Base-by-base conservation (phyloP, 2,113 vertebrate genomes). In the Forbesichthys agassizii region DNA sequence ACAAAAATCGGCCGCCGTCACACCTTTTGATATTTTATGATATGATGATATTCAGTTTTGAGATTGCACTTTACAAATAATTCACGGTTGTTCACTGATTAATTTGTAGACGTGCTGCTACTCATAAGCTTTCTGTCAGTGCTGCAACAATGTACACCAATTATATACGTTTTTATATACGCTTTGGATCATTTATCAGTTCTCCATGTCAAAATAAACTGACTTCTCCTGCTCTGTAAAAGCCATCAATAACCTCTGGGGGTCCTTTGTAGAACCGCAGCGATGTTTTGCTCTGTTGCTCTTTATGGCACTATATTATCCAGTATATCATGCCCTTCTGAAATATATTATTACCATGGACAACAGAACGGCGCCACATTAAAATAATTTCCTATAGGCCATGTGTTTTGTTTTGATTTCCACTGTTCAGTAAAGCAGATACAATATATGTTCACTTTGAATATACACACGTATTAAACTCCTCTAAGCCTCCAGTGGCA, bases 231-330 rank as follows among this genome's bases (percentile, higher is more conserved):
- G 36, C 36, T 42, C 36, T 42, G 36, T 42, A 42, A 42, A 42
- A 42, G 36, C 61, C 58, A n/a, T 3, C 61, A 66, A 70, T 79
- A 48, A 73, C 49, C 55, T 53, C 64, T 73, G 74, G 53, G 3
- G 53, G 53, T 73, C 51, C 18, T 48, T 54, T 59, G 4, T 42
- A 42, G 36, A 42, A 42, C 36, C 0, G 36, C 36, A 8, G 36
- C 7, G 7, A 42, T 42, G 36, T 42, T 42, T 42, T 64, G 60
- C 66, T 12, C 49, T 56, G 55, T 16, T 75, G 77, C 75, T 70
- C 61, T 64, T 60, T 18, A 57, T 46, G 36, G 66, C 68, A 71
- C 73, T 82, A 75, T 58, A 79, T 70, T 68, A 63, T 27, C 27
- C 27, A 27, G 27, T 72, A 75, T 16, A 52, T 14, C 59, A 42